A percentile compares a stretch with the other conserved stretches of the same genome.
phyloP scores from a whole-genome alignment of 2,113 vertebrate species.

The Sakesphorus luctuosus region DNA sequence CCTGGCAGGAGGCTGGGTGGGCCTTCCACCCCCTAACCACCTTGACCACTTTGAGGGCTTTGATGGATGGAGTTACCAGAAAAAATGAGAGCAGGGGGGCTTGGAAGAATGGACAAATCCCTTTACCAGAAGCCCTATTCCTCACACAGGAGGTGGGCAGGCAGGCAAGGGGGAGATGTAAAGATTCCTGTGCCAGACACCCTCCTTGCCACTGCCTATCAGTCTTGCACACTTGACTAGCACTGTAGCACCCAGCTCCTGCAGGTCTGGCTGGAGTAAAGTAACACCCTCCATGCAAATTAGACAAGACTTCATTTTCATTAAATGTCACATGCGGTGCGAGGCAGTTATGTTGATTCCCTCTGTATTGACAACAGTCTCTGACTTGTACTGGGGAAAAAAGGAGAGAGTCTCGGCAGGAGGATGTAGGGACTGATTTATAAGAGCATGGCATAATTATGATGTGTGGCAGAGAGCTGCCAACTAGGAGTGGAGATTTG shows the following conservation, averaged over 20 bases:
- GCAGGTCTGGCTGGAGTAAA: neutral
- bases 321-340: neutral
- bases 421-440: neutral
- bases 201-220: fast-evolving
- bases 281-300: conserved; percentile 5
- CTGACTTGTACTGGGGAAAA: neutral
- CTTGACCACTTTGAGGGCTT: fast-evolving
- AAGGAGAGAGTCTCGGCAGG: conserved; percentile 5
- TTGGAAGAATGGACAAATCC: neutral
- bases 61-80: neutral
- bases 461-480: neutral
- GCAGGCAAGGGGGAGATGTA: neutral
- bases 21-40: neutral
- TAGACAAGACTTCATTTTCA: conserved; percentile 6
- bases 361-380: neutral
- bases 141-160: neutral
- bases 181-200: neutral
- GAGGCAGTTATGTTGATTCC: neutral
- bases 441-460: neutral
- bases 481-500: neutral
- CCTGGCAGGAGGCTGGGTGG: neutral
- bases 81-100: neutral
- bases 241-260: neutral
- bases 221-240: neutral
- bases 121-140: neutral